Base-by-base conservation (phyloP, 1,140 invertebrate genomes). In the Elysia chlorotica region DNA sequence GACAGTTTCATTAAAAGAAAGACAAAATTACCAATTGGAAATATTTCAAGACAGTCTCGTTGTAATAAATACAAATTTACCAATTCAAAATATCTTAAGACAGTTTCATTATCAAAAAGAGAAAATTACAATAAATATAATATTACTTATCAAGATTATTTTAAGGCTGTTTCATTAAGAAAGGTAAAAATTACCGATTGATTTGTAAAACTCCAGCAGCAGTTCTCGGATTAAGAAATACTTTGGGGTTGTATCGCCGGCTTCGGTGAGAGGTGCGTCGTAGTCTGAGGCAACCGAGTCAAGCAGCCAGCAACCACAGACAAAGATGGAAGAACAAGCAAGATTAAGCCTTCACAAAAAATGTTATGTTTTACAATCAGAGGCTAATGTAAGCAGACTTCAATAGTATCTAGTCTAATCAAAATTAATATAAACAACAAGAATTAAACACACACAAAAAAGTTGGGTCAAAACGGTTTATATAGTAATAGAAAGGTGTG, bases 261-360 rank as follows among this genome's bases (percentile, higher is more conserved):
- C 77, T 85, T 91, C 91, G 10, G 87, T 86, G 59, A 91, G 72
- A 10, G 88, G 81, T 0, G 85, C 81, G 71, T 81, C 79, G 76
- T 86, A 86, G 81, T 87, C 69, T 71, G 56, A 17, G n/a, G n/a
- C n/a, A n/a, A n/a, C n/a, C n/a, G n/a, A n/a, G n/a, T n/a, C n/a
- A n/a, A n/a, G n/a, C n/a, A n/a, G n/a, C n/a, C n/a, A n/a, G n/a
- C n/a, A n/a, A n/a, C n/a, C n/a, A n/a, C n/a, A n/a, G n/a, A n/a
- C n/a, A n/a, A n/a, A n/a, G 28, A 33, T 1, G 56, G 33, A 59
- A 23, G 59, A 4, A 59, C 2, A 67, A 28, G 17, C 21, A 54
- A 53, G 17, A 67, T n/a, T n/a, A 35, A 33, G 3, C 10, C 28
- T 63, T 6, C 3, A 25, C 28, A 63, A 33, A 25, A 63, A 63